phyloP scores from a whole-genome alignment of 92 coral and sea anemone genomes.

The Ricordea florida region DNA sequence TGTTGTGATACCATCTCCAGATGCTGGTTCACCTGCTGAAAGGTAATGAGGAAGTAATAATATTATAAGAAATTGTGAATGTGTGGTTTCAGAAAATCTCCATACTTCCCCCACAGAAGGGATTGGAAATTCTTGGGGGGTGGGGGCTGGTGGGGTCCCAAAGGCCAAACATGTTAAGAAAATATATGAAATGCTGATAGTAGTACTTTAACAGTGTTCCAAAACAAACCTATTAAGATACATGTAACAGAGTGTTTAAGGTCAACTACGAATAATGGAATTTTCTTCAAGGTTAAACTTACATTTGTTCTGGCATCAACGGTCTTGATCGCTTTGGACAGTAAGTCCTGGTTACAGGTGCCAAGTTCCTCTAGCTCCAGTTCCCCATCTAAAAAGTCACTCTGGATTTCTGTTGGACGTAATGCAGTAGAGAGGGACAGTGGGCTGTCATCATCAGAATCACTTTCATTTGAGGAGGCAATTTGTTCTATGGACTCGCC shows the following conservation, averaged over 20 bases:
- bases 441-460: background rate
- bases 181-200: no score
- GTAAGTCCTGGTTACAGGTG: background rate
- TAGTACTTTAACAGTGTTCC: no score
- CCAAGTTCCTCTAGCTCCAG: background rate
- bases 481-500: no score
- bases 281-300: background rate
- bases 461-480: no score
- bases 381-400: background rate
- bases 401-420: background rate
- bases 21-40: background rate
- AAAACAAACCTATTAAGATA: no score
- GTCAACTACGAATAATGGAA: background rate
- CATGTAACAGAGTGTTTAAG: no score
- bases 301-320: background rate
- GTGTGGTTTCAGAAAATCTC: no score
- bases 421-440: background rate
- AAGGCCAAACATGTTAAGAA: no score
- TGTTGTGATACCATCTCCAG: background rate
- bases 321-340: background rate
- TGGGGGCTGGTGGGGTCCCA: no score
- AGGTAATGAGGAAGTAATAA: background rate
- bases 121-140: no score
- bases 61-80: background rate
- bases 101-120: no score